Conservation (phyloP, 2,113 vertebrate genomes). For the Fulmarus glacialis region DNA sequence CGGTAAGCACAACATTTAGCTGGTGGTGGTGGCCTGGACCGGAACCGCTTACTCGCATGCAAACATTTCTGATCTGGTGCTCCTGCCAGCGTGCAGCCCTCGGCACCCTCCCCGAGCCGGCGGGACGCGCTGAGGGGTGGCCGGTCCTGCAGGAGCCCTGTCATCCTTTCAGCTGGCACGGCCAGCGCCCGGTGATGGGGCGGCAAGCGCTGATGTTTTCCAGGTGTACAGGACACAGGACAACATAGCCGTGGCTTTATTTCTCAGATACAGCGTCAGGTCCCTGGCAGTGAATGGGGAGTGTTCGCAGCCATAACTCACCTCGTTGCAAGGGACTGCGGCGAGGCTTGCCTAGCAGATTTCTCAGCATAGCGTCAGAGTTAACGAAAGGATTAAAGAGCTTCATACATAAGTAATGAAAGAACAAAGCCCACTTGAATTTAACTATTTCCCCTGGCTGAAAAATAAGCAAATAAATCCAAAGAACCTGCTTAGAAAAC, state of each 20-base stretch:
- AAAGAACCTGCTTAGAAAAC: background rate
- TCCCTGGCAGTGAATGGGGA: background rate
- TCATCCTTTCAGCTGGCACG: fast-evolving
- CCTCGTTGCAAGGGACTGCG: background rate
- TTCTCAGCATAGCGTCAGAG: background rate
- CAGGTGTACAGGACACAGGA: background rate
- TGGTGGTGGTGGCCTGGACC: background rate
- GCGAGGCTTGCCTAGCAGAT: background rate
- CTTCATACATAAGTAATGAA: background rate
- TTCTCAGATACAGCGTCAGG: background rate
- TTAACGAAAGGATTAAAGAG: background rate
- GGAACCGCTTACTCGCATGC: background rate
- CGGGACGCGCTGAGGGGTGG: fast-evolving
- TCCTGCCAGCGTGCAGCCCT: background rate
- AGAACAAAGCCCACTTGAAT: background rate
- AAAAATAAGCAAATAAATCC: background rate
- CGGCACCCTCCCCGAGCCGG: background rate
- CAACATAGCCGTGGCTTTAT: background rate
- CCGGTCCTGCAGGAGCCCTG: background rate
- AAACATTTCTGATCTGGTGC: background rate
- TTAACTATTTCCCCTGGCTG: background rate
- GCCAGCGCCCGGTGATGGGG: background rate
- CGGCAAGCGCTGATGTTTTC: background rate
- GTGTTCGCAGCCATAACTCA: background rate
- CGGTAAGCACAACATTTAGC: background rate